Evolutionary conservation across 2,888 invertebrate genomes (phyloP).

Genomic region (Alitta virens): DNA sequence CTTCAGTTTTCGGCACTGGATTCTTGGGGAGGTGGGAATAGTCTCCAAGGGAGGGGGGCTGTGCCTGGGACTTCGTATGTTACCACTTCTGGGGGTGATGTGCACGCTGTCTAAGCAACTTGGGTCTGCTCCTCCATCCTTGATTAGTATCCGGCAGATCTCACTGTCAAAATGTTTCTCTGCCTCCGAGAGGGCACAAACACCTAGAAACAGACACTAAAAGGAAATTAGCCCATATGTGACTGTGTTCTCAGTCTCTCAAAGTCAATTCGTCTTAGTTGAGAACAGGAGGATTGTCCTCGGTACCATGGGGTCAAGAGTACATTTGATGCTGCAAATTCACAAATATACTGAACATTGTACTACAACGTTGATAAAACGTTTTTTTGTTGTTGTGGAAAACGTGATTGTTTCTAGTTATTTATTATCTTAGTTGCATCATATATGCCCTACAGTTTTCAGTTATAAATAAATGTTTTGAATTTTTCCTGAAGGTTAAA

Average conservation of each 20-base stretch:
- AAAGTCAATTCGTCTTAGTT: too few species aligned
- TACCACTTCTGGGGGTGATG: not conserved
- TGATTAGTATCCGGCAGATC: constrained; percentile 3
- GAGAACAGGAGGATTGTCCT: too few species aligned
- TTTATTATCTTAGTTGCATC: too few species aligned
- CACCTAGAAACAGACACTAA: not conserved
- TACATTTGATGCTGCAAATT: not conserved
- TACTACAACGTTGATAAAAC: too few species aligned
- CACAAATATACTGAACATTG: not conserved
- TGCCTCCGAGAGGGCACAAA: not conserved
- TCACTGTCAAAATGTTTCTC: constrained; percentile 3
- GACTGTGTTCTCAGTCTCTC: too few species aligned
- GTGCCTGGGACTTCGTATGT: not conserved
- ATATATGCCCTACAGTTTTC: too few species aligned
- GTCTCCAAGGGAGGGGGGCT: not conserved
- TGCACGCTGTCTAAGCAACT: not conserved
- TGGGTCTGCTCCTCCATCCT: constrained; percentile 10
- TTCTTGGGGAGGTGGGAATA: not conserved
- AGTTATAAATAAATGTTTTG: too few species aligned
- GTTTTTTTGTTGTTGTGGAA: too few species aligned
- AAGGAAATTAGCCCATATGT: too few species aligned
- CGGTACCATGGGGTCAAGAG: too few species aligned
- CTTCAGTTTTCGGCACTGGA: not conserved
- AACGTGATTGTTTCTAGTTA: too few species aligned
- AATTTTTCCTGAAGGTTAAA: too few species aligned